A percentile compares a stretch with the other conserved stretches of the same genome.
Evolutionary conservation across 2,797 vertebrate genomes (phyloP).

Genomic region (Eulemur mongoz): DNA sequence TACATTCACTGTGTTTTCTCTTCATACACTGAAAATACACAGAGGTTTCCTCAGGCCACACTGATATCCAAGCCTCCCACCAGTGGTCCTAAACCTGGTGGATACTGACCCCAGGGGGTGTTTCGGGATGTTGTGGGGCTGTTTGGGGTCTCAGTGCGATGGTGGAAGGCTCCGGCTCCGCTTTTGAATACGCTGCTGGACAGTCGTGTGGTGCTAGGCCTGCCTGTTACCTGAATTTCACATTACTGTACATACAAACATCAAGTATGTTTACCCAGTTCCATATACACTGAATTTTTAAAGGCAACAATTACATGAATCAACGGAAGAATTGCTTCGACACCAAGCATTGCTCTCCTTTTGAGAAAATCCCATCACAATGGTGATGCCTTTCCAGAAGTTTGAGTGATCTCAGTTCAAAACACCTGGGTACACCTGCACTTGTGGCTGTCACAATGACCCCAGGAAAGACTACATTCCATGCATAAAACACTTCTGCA

Average conservation of each 20-base stretch:
- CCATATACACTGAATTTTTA: neutral
- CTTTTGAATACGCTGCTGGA: neutral
- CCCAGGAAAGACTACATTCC: too few relatives aligned
- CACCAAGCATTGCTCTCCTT: neutral
- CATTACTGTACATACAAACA: neutral
- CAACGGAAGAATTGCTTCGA: neutral
- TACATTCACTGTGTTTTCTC: neutral
- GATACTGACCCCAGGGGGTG: accelerated
- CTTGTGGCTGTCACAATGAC: neutral
- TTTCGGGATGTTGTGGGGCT: neutral
- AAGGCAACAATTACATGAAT: neutral
- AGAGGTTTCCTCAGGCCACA: neutral
- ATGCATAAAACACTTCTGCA: neutral
- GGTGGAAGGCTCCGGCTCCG: neutral
- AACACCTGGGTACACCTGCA: neutral
- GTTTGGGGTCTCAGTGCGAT: accelerated
- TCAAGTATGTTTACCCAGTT: neutral
- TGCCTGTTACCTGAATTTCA: neutral
- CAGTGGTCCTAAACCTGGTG: neutral
- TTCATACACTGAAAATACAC: neutral
- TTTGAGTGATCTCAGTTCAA: neutral
- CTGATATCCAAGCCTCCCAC: too few relatives aligned
- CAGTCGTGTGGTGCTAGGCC: neutral
- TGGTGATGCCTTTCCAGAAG: neutral
- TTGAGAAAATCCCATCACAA: neutral